Evolutionary conservation across 2,113 vertebrate species (phyloP).

Genomic region (Bos javanicus): DNA sequence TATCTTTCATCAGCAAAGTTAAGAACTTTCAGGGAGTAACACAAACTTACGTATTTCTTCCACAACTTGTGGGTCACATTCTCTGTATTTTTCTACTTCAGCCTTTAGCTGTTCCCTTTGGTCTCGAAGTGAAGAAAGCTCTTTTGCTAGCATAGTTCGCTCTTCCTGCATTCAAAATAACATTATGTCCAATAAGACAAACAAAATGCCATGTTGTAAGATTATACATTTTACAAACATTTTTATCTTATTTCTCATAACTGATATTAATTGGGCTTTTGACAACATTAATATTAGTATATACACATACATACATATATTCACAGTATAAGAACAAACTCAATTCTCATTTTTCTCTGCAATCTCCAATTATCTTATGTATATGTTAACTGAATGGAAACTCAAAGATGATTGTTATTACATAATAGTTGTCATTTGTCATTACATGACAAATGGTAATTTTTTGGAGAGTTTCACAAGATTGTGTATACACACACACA

Average conservation of each 20-base stretch:
- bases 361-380: neutral
- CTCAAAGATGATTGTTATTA: neutral
- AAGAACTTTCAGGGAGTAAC: neutral
- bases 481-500: neutral
- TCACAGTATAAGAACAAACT: neutral
- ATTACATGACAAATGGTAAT: neutral
- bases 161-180: constrained; percentile 83
- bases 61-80: constrained; percentile 94
- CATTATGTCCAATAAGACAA: neutral
- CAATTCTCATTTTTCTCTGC: neutral
- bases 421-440: neutral
- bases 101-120: constrained; percentile 83
- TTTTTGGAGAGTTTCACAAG: neutral
- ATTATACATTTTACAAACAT: neutral
- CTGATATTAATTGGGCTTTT: neutral
- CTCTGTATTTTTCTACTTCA: constrained; percentile 92
- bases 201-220: neutral
- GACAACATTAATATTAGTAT: neutral
- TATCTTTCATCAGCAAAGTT: neutral
- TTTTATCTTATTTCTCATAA: constrained; percentile 18
- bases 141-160: constrained; percentile 82
- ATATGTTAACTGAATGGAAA: neutral
- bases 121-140: constrained; percentile 85
- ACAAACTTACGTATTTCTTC: constrained; percentile 93
- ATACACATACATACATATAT: neutral